Percentiles rank a stretch among this genome's conserved stretches.
These are phyloP conservation scores for Linepithema humile DNA, from an alignment of 1,140 invertebrate species.

Conservation along the genomic window DNA sequence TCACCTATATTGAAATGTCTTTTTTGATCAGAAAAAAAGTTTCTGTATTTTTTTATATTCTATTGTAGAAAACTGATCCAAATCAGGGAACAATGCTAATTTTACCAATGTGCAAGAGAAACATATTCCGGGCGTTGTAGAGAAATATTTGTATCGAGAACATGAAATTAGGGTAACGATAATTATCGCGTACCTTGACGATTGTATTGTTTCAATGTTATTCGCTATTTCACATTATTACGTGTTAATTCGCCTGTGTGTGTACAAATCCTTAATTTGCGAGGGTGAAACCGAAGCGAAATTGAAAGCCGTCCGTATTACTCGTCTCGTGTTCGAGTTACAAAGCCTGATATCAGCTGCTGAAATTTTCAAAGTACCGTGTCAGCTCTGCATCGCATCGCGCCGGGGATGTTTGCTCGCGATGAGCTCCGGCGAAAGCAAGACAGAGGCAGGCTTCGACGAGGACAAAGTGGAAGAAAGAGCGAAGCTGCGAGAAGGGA, in stretches of 20 bases:
- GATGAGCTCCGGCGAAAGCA: conserved; percentile 16
- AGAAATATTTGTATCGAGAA: neutral
- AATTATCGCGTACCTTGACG: neutral
- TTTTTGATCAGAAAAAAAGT: no score
- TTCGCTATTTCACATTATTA: neutral
- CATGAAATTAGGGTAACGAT: neutral
- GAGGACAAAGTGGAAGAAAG: conserved; percentile 50
- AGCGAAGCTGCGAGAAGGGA: conserved; percentile 21
- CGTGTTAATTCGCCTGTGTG: no score
- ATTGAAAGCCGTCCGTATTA: conserved; percentile 9
- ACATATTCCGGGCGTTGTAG: neutral
- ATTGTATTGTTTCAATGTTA: neutral
- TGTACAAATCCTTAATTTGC: neutral
- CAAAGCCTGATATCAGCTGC: conserved; percentile 34
- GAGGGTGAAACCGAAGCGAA: neutral
- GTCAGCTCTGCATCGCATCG: conserved; percentile 40
- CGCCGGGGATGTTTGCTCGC: conserved; percentile 43
- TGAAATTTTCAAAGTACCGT: conserved; percentile 49
- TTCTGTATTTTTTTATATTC: no score
- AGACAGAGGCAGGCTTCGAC: conserved; percentile 3
- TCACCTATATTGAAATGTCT: no score
- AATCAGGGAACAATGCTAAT: neutral
- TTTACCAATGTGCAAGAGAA: neutral
- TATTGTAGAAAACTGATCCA: no score
- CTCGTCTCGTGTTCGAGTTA: conserved; percentile 4